Conservation (phyloP, 2,888 invertebrate genomes). For the Eumerus sabulonum region DNA sequence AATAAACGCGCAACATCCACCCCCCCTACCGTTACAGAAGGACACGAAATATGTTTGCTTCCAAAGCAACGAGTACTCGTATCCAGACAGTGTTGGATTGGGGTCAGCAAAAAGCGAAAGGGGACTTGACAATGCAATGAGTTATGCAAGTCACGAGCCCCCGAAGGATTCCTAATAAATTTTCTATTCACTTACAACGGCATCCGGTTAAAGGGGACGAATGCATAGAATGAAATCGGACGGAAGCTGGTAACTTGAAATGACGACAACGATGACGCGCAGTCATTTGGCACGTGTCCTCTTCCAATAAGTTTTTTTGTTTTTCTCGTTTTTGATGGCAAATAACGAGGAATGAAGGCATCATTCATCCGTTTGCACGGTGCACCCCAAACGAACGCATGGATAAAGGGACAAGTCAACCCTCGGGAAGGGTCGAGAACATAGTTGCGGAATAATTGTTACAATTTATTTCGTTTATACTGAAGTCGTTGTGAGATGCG, state of each 20-base stretch:
- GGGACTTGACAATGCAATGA: slow-evolving; percentile 64
- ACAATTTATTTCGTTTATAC: slow-evolving; percentile 58
- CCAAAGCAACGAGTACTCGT: too few relatives aligned
- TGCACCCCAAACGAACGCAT: slow-evolving; percentile 20
- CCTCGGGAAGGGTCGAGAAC: slow-evolving; percentile 12
- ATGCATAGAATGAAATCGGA: slow-evolving; percentile 35
- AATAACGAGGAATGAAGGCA: slow-evolving; percentile 34
- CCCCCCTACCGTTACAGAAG: background rate
- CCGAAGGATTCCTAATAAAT: slow-evolving; percentile 56
- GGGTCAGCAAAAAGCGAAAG: slow-evolving; percentile 7
- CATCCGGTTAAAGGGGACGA: slow-evolving; percentile 24
- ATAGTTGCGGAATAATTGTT: slow-evolving; percentile 50
- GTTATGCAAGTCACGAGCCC: slow-evolving; percentile 66
- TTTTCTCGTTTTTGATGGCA: slow-evolving; percentile 28
- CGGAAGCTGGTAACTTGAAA: slow-evolving; percentile 45
- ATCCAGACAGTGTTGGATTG: too few relatives aligned
- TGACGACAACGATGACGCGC: slow-evolving; percentile 35
- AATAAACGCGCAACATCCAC: slow-evolving; percentile 48
- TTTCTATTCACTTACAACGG: slow-evolving; percentile 52
- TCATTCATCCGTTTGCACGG: slow-evolving; percentile 9
- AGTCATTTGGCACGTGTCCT: slow-evolving; percentile 59
- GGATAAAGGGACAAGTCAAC: too few relatives aligned
- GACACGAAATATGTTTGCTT: too few relatives aligned
- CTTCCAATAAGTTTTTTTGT: too few relatives aligned
- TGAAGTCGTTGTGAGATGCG: slow-evolving; percentile 58